Conservation (phyloP, 2,888 invertebrate genomes). For the Standfussiana lucernea region DNA sequence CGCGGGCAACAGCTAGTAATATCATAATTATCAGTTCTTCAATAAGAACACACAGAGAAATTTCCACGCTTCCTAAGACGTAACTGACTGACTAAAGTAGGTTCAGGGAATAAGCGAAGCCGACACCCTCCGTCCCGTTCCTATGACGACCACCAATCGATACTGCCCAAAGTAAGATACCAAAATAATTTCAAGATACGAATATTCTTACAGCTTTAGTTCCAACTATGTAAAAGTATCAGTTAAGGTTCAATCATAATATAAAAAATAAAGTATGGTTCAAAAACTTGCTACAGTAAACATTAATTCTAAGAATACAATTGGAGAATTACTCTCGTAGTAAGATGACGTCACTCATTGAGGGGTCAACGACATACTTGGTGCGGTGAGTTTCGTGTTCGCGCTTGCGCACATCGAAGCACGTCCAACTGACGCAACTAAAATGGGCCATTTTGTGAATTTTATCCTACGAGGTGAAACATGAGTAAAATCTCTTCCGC, state of each 20-base stretch:
- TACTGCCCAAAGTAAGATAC: constrained; percentile 39
- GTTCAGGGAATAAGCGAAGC: constrained; percentile 5
- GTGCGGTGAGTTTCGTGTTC: constrained; percentile 68
- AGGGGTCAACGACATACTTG: constrained; percentile 68
- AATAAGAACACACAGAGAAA: background rate
- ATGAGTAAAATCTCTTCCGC: constrained; percentile 24
- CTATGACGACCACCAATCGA: constrained; percentile 50
- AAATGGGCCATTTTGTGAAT: constrained; percentile 66
- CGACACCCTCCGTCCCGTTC: constrained; percentile 5
- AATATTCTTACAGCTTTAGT: background rate
- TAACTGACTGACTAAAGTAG: background rate
- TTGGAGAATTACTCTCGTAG: constrained; percentile 10
- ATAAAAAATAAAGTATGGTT: background rate
- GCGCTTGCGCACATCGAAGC: constrained; percentile 64
- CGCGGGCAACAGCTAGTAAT: too few species aligned
- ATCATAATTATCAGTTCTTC: background rate
- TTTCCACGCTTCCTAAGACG: background rate
- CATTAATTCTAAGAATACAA: constrained; percentile 4
- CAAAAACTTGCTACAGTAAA: background rate
- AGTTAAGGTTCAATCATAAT: background rate
- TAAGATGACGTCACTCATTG: constrained; percentile 79
- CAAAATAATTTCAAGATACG: background rate
- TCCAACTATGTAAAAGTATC: background rate
- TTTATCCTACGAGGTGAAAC: constrained; percentile 53
- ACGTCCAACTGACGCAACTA: constrained; percentile 49